phyloP scores from a whole-genome alignment of 2,113 vertebrate species.

The Struthio camelus region DNA sequence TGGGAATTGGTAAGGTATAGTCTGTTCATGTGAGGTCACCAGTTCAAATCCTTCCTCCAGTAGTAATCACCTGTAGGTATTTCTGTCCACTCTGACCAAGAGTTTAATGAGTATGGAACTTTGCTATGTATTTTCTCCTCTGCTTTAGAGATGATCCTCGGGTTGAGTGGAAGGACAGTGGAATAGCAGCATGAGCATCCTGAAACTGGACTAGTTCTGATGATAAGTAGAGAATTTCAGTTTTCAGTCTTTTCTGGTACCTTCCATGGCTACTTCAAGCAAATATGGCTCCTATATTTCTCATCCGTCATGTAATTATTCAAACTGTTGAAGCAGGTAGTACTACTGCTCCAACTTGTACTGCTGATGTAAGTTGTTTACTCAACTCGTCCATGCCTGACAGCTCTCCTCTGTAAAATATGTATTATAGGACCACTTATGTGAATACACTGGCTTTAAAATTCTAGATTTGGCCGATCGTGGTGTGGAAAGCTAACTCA shows the following conservation, averaged over 20 bases:
- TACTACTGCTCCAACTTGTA: constrained; percentile 48
- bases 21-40: background rate
- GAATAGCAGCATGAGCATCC: background rate
- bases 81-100: background rate
- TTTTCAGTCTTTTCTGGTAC: background rate
- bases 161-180: background rate
- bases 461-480: constrained; percentile 1
- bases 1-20: background rate
- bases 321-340: constrained; percentile 38
- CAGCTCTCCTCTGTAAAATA: constrained; percentile 15
- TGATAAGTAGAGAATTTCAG: background rate
- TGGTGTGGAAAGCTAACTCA: background rate
- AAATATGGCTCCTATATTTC: background rate
- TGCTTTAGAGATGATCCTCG: background rate
- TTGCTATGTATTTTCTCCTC: background rate
- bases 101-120: constrained; percentile 19
- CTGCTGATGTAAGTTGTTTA: constrained; percentile 54
- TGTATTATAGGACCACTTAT: constrained; percentile 15
- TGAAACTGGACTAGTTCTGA: background rate
- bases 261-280: background rate
- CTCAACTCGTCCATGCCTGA: constrained; percentile 18
- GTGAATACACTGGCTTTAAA: constrained; percentile 36
- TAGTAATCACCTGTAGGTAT: background rate
- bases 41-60: background rate
- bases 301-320: constrained; percentile 40